Conservation (phyloP, 2,113 vertebrate species). For the Rattus rattus region DNA sequence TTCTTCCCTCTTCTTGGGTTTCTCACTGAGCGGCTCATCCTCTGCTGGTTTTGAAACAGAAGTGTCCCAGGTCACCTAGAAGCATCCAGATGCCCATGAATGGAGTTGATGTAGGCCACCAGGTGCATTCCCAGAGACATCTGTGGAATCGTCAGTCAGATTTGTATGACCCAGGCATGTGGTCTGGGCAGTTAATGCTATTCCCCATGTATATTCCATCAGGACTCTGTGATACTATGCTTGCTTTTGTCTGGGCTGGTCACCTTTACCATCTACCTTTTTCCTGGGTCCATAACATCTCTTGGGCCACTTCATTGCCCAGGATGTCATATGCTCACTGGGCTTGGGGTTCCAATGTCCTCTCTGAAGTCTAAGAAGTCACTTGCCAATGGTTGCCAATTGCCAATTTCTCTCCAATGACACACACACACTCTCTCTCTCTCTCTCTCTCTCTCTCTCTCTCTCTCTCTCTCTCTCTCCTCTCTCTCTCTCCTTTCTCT, state of each 20-base stretch:
- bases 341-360: not conserved
- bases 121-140: not conserved
- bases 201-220: not conserved
- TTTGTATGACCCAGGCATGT: not conserved
- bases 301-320: not conserved
- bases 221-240: rapidly evolving
- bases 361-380: not conserved
- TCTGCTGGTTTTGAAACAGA: not conserved
- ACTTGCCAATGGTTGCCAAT: not conserved
- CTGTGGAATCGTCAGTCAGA: not conserved
- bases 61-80: not conserved
- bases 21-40: not conserved
- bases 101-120: not conserved
- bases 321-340: not conserved
- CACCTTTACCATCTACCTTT: not conserved
- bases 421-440: no score
- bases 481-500: no score
- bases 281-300: not conserved
- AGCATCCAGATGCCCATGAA: not conserved
- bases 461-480: no score
- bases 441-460: no score
- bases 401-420: not conserved
- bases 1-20: not conserved
- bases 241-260: not conserved
- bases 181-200: not conserved